phyloP scores from a whole-genome alignment of 2,113 vertebrate genomes.

The Archilochus colubris region DNA sequence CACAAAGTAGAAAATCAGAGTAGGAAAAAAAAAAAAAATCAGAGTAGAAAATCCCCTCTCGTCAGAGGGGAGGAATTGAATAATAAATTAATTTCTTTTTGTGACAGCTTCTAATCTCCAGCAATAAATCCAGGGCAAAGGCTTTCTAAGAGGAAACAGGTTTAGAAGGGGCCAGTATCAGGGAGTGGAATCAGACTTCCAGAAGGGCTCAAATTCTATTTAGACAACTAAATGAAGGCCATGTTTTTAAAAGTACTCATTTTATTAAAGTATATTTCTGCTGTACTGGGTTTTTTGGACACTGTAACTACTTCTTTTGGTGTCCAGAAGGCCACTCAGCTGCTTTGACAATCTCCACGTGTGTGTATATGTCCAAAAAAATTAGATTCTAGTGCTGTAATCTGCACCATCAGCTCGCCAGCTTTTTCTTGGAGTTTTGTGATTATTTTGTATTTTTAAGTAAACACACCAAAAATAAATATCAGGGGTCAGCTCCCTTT shows the following conservation, averaged over 20 bases:
- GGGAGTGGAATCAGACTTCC: constrained; percentile 26
- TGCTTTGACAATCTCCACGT: background rate
- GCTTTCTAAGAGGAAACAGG: constrained; percentile 11
- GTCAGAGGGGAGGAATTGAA: constrained; percentile 1
- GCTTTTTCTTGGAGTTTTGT: background rate
- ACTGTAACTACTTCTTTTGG: background rate
- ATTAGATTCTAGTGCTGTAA: background rate
- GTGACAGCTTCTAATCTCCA: constrained; percentile 6
- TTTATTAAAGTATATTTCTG: background rate
- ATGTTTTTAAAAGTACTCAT: background rate
- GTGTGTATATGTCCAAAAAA: background rate
- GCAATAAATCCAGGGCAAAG: background rate
- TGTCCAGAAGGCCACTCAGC: background rate
- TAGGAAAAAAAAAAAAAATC: too few relatives aligned
- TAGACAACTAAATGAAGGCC: background rate
- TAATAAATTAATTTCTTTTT: constrained; percentile 37
- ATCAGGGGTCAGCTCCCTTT: background rate
- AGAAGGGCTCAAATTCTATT: constrained; percentile 3
- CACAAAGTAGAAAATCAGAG: background rate
- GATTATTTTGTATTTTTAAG: background rate
- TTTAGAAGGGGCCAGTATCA: background rate
- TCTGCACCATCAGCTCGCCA: background rate
- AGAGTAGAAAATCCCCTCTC: background rate
- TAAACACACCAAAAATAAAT: background rate
- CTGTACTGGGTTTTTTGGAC: background rate